Evolutionary conservation across 2,888 invertebrate genomes (phyloP), one percentile per base, ranked within the genome.

Genomic region (Ichneumoninae sp.): DNA sequence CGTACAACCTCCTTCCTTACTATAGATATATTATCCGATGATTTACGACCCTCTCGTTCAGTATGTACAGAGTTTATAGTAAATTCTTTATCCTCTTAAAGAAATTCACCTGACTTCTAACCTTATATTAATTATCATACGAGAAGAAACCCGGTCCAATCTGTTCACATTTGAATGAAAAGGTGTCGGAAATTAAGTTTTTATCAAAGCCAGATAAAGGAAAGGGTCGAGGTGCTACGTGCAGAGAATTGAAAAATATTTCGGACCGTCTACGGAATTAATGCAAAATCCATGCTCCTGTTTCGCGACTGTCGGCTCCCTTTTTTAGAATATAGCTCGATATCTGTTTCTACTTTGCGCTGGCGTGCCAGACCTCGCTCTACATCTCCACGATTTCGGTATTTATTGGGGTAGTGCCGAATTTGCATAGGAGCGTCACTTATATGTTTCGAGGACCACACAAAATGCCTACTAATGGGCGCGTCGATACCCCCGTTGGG

Each of bases 381-480:
- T 85, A 62, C 80, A 80, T 80, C 85, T 85, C 87, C 86, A 88
- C 89, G 89, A 91, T 91, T 90, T 90, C 88, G 88, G 89, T 93
- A 93, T 93, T 93, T 93, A 93, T 93, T 92, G 91, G 89, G 92
- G 91, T 91, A 90, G 91, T 89, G 87, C 81, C 86, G 89, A 91
- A 93, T 93, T 93, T 92, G 91, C 93, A 93, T 93, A 93, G 90
- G 89, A 91, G 91, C 91, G 89, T 89, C 89, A 89, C 89, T 88
- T 90, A 86, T 89, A 86, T 88, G 86, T 87, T 85, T 82, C 81
- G 74, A 83, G 91, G 93, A 93, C 93, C 93, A 93, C 93, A 93
- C 93, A 93, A 92, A 93, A 92, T 92, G 91, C 91, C 91, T 91
- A 91, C 92, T 93, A 93, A 93, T 92, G 92, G 92, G 85, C 88